Evolutionary conservation across 2,113 vertebrate species (phyloP).

Genomic region (Sapajus apella): DNA sequence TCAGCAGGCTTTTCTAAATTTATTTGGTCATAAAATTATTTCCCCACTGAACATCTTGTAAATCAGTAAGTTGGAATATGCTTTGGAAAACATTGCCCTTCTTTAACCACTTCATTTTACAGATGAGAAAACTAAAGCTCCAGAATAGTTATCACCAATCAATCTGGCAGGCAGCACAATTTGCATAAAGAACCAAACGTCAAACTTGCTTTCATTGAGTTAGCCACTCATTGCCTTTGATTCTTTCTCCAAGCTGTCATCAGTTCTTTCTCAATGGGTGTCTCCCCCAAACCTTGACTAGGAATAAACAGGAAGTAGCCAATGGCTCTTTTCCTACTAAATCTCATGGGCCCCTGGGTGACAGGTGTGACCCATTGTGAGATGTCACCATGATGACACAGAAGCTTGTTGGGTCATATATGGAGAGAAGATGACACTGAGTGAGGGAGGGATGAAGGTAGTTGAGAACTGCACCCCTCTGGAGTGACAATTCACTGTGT

Average conservation of each 20-base stretch:
- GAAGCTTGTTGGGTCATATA: neutral
- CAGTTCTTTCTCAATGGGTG: neutral
- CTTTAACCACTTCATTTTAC: neutral
- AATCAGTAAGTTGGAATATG: neutral
- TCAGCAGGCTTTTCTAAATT: neutral
- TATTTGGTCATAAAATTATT: neutral
- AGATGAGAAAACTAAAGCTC: neutral
- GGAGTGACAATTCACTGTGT: neutral
- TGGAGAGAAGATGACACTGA: neutral
- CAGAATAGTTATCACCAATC: neutral
- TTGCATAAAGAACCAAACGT: neutral
- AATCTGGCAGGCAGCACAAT: neutral
- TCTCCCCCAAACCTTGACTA: neutral
- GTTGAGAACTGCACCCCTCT: fast-evolving
- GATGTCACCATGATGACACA: neutral
- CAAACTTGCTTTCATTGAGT: neutral
- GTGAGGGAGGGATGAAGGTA: fast-evolving
- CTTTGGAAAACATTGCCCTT: neutral
- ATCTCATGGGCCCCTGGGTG: neutral
- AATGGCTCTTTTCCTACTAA: no score
- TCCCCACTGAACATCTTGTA: neutral
- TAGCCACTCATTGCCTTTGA: neutral
- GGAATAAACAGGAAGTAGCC: neutral
- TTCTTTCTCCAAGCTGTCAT: neutral
- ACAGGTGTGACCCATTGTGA: fast-evolving